A percentile compares a stretch with the other conserved stretches of the same genome.
Conservation (phyloP, 2,113 vertebrate genomes). For the Grus americana region DNA sequence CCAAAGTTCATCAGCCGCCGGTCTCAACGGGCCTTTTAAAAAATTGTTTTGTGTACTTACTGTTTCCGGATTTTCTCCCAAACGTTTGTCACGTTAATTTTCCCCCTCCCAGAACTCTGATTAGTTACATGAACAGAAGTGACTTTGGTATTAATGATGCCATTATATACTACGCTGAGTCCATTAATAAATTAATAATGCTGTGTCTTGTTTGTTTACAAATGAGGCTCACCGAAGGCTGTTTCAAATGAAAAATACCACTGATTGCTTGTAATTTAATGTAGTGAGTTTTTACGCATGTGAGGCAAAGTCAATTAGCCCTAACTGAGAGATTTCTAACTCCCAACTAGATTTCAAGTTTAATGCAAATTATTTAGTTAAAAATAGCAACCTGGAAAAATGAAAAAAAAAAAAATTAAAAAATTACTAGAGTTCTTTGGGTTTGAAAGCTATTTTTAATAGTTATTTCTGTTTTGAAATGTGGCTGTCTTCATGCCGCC, state of each 20-base stretch:
- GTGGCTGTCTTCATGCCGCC: not conserved
- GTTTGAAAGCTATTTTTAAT: not conserved
- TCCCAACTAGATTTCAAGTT: slow-evolving; percentile 51
- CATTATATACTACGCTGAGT: slow-evolving; percentile 64
- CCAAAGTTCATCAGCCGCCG: fast-evolving
- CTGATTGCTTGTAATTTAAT: slow-evolving; percentile 73
- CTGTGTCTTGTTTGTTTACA: slow-evolving; percentile 66
- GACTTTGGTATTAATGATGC: slow-evolving; percentile 67
- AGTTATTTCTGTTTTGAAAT: not conserved
- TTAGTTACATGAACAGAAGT: slow-evolving; percentile 67
- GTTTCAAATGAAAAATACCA: slow-evolving; percentile 68
- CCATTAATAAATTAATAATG: slow-evolving; percentile 76
- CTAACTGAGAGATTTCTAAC: slow-evolving; percentile 57
- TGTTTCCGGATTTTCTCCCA: slow-evolving; percentile 31
- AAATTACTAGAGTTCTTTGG: not conserved
- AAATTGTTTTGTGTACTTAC: not conserved
- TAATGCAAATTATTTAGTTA: slow-evolving; percentile 40
- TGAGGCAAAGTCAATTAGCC: slow-evolving; percentile 70
- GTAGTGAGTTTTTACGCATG: slow-evolving; percentile 61
- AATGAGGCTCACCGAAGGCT: slow-evolving; percentile 59
- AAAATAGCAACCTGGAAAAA: slow-evolving; percentile 46
- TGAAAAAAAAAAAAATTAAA: not conserved
- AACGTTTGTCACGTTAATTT: slow-evolving; percentile 51
- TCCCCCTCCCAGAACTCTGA: slow-evolving; percentile 52
- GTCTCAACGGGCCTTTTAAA: not conserved